A percentile compares a stretch with the other conserved stretches of the same genome.
Conservation (phyloP, 2,888 invertebrate genomes). For the Boloria selene region DNA sequence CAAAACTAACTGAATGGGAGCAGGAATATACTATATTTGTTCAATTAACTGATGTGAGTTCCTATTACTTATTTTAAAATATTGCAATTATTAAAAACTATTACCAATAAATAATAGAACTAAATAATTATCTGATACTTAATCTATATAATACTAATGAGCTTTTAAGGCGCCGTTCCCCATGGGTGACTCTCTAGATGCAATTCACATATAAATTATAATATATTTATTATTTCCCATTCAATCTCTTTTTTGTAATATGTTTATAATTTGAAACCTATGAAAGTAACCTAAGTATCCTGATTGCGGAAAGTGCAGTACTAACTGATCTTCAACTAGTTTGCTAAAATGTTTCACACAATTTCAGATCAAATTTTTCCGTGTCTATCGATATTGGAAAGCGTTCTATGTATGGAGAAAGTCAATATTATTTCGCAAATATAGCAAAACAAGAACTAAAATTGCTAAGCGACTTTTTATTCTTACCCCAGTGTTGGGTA, state of each 20-base stretch:
- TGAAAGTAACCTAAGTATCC: no score
- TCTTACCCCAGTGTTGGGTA: constrained; percentile 86
- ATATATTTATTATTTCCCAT: no score
- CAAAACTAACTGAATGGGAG: constrained; percentile 90
- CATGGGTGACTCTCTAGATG: no score
- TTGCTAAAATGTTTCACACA: background rate
- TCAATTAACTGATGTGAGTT: constrained; percentile 86
- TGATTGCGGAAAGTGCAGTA: no score
- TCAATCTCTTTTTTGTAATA: no score
- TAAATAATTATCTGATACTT: no score
- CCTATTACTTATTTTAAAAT: background rate
- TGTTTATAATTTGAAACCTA: no score
- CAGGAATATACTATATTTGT: constrained; percentile 91
- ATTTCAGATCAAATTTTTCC: constrained; percentile 85
- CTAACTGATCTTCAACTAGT: no score
- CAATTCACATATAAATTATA: no score
- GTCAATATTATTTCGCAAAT: constrained; percentile 87
- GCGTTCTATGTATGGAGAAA: constrained; percentile 91
- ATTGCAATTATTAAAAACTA: background rate
- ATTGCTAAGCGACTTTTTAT: constrained; percentile 88
- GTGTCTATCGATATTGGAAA: constrained; percentile 88
- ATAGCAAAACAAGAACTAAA: constrained; percentile 79
- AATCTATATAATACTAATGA: no score
- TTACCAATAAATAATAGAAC: background rate
- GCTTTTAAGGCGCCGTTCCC: no score